Conservation (phyloP, 2,113 vertebrate species). For the Larimichthys crocea region DNA sequence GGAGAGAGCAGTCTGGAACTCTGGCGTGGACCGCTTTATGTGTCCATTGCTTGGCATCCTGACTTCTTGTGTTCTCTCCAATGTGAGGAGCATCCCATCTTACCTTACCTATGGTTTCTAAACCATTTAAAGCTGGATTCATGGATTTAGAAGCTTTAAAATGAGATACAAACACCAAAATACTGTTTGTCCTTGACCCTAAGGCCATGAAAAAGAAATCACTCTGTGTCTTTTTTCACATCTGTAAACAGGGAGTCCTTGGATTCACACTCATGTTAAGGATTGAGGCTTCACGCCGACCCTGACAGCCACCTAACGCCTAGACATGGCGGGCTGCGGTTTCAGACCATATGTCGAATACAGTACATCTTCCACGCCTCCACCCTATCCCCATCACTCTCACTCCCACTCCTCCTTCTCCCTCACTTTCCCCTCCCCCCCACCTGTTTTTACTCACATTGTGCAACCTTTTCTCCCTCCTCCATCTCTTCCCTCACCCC, state of each 20-base stretch:
- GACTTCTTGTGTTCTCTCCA: not conserved
- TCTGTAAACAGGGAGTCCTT: constrained; percentile 20
- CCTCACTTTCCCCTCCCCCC: constrained; percentile 38
- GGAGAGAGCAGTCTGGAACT: not conserved
- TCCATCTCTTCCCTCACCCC: constrained; percentile 9
- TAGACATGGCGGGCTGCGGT: constrained; percentile 29
- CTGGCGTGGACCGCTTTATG: not conserved
- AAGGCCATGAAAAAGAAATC: constrained; percentile 26
- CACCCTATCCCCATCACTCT: constrained; percentile 51
- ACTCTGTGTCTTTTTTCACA: not conserved
- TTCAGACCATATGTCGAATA: constrained; percentile 22
- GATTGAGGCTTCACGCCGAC: not conserved
- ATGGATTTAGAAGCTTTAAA: constrained; percentile 17
- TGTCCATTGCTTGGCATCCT: not conserved
- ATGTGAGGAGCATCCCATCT: no score
- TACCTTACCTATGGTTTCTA: not conserved
- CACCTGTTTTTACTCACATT: not conserved
- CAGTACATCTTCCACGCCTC: constrained; percentile 41
- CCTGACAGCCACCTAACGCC: constrained; percentile 13
- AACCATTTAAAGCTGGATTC: not conserved
- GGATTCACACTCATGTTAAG: not conserved
- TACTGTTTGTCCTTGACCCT: constrained; percentile 55
- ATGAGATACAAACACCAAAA: not conserved
- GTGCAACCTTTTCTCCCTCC: constrained; percentile 38
- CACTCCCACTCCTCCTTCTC: constrained; percentile 43